A percentile compares a stretch with the other conserved stretches of the same genome.
Conservation (phyloP, 1,140 invertebrate genomes). For the Drosophila pallidifrons region DNA sequence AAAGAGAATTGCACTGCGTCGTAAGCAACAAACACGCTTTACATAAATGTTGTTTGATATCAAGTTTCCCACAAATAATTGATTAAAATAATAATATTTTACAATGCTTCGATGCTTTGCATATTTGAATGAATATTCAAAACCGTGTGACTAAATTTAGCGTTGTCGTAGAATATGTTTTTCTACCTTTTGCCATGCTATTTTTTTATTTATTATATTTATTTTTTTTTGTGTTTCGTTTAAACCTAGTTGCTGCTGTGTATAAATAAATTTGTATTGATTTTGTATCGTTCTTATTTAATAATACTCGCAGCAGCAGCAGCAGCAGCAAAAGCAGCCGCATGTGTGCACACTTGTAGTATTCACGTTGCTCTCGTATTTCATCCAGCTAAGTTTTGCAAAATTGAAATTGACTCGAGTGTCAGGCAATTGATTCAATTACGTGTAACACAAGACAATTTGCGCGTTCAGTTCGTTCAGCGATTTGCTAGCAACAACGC, state of each 20-base stretch:
- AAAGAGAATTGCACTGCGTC: no score
- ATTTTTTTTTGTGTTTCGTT: background rate
- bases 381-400: background rate
- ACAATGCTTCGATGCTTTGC: no score
- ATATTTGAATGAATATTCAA: no score
- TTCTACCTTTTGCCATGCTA: constrained; percentile 3
- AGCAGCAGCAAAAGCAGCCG: background rate
- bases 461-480: background rate
- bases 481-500: no score
- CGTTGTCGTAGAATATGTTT: background rate
- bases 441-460: background rate
- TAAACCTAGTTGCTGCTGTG: background rate
- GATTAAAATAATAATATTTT: no score
- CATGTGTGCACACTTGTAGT: background rate
- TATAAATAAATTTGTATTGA: constrained; percentile 44
- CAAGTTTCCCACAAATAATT: no score
- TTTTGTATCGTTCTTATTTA: constrained; percentile 43
- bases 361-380: no score
- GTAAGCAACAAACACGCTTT: no score
- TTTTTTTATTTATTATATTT: background rate
- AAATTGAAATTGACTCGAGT: constrained; percentile 9
- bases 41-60: no score
- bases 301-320: constrained; percentile 15
- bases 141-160: no score
- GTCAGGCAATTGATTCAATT: constrained; percentile 24